phyloP scores from a whole-genome alignment of 2,888 invertebrate genomes.

The Lepidochitona cinerea region DNA sequence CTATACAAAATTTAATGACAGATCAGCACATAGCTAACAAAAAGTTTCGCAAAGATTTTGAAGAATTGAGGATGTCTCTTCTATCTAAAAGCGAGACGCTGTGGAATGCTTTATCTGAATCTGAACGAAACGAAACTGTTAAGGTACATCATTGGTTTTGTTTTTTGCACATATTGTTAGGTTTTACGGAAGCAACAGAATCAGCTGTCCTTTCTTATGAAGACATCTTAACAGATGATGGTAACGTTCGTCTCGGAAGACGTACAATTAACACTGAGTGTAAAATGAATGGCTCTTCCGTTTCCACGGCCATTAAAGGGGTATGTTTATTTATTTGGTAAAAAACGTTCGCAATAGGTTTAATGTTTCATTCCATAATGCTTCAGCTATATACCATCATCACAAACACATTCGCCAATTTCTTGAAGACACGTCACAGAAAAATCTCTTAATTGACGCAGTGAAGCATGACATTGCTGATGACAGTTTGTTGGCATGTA shows the following conservation, averaged over 20 bases:
- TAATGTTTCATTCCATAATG: background rate
- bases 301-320: background rate
- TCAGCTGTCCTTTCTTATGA: background rate
- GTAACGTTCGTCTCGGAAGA: background rate
- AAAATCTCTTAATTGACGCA: no score
- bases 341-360: background rate
- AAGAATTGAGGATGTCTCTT: no score
- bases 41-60: no score
- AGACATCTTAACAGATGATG: background rate
- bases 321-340: background rate
- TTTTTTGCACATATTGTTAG: no score
- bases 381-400: background rate
- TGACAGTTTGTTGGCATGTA: background rate
- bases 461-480: no score
- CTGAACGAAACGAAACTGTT: no score
- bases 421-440: background rate
- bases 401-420: background rate
- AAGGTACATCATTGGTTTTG: no score
- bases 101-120: no score
- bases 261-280: background rate
- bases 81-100: no score
- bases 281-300: background rate
- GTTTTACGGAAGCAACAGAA: background rate
- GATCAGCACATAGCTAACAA: no score
- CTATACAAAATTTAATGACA: no score